Conservation (phyloP, 2,797 vertebrate genomes). For the Notolepis coatsorum region DNA sequence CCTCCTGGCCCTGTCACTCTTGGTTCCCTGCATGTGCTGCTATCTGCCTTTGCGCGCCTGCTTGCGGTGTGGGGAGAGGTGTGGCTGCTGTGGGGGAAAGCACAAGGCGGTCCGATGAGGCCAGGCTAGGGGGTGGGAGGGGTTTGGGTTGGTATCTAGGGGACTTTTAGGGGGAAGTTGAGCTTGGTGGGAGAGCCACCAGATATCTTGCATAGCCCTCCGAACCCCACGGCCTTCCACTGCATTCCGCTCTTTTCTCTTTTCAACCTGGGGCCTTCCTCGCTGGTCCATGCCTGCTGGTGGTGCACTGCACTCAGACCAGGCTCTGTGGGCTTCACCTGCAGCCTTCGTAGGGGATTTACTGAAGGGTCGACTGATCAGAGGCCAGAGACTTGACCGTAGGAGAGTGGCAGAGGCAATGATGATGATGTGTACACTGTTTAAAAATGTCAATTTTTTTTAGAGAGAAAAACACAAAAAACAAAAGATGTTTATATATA, state of each 20-base stretch:
- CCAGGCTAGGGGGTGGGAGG: conserved; percentile 54
- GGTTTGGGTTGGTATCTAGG: conserved; percentile 16
- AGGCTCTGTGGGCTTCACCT: conserved; percentile 63
- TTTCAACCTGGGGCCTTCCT: conserved; percentile 75
- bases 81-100: conserved; percentile 91
- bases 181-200: conserved; percentile 17
- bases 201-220: neutral
- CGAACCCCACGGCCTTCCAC: conserved; percentile 66
- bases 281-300: conserved; percentile 62
- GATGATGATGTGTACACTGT: conserved; percentile 78
- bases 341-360: conserved; percentile 68
- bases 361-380: conserved; percentile 50
- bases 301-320: conserved; percentile 62
- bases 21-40: conserved; percentile 96
- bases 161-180: conserved; percentile 16
- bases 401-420: conserved; percentile 64
- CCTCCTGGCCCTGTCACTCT: conserved; percentile 89
- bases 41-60: conserved; percentile 91
- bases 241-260: conserved; percentile 76
- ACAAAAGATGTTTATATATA: conserved; percentile 81
- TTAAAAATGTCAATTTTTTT: conserved; percentile 71
- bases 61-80: conserved; percentile 90
- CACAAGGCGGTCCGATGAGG: conserved; percentile 93
- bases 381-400: conserved; percentile 48
- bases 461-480: conserved; percentile 70